Evolutionary conservation across 2,888 invertebrate species (phyloP).

Genomic region (Meandrusa payeni): DNA sequence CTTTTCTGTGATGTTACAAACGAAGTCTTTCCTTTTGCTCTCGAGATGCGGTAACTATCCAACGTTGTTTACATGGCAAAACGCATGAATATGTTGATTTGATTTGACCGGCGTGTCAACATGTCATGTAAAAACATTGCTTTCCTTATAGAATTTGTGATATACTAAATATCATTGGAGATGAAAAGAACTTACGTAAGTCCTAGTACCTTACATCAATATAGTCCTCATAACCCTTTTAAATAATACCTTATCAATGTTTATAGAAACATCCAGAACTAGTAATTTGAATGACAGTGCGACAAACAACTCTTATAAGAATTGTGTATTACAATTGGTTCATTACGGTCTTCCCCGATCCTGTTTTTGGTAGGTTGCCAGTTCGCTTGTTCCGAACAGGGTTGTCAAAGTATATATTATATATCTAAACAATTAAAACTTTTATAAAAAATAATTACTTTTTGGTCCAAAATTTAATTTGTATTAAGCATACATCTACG

Average conservation of each 20-base stretch:
- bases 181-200: too few species aligned
- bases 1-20: constrained; percentile 11
- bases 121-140: too few species aligned
- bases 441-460: too few species aligned
- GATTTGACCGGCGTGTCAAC: background rate
- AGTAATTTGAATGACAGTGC: background rate
- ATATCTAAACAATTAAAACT: too few species aligned
- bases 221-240: too few species aligned
- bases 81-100: background rate
- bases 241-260: too few species aligned
- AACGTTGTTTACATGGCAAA: constrained; percentile 8
- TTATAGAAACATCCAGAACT: background rate
- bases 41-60: constrained; percentile 1
- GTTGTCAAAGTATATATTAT: too few species aligned
- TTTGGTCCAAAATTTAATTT: too few species aligned
- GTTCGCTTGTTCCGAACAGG: constrained; percentile 5
- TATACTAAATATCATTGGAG: too few species aligned
- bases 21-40: constrained; percentile 1
- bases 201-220: too few species aligned
- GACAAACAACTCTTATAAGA: constrained; percentile 20
- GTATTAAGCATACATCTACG: too few species aligned
- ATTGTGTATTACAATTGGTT: constrained; percentile 24
- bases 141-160: too few species aligned
- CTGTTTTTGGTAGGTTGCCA: constrained; percentile 26
- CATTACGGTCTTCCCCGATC: constrained; percentile 18